Percentiles rank a stretch among this genome's conserved stretches.
phyloP scores from a whole-genome alignment of 2,113 vertebrate genomes.

The Phodopus roborovskii region DNA sequence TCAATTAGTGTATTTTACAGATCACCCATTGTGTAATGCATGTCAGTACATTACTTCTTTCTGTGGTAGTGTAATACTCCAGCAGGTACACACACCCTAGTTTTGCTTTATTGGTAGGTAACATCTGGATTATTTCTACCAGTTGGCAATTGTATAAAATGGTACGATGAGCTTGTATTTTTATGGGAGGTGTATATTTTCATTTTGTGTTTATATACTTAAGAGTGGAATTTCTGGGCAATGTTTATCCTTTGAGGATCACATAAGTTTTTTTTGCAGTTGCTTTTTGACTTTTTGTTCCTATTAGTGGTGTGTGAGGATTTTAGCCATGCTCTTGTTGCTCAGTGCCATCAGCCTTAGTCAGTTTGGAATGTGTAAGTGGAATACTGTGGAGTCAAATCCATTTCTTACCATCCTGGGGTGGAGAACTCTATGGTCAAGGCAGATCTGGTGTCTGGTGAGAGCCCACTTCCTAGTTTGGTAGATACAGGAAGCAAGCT shows the following conservation, averaged over 20 bases:
- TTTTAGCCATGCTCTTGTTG: not conserved
- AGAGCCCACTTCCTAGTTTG: not conserved
- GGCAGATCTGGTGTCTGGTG: not conserved
- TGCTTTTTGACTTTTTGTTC: not conserved
- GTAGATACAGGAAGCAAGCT: not conserved
- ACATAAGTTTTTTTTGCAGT: not conserved
- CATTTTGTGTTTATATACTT: slow-evolving; percentile 2
- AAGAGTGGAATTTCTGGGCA: not conserved
- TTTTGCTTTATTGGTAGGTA: slow-evolving; percentile 6
- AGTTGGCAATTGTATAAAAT: slow-evolving; percentile 8
- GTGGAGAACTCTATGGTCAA: no score
- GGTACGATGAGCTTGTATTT: not conserved
- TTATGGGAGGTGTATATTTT: not conserved
- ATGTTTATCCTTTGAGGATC: not conserved
- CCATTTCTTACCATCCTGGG: not conserved
- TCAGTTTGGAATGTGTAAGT: not conserved
- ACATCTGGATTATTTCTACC: not conserved
- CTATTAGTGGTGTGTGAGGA: not conserved
- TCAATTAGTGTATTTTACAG: not conserved
- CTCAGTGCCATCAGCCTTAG: not conserved
- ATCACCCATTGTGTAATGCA: not conserved
- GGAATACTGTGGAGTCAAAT: not conserved
- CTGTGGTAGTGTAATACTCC: not conserved
- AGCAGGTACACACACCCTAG: not conserved
- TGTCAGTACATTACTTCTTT: not conserved